Evolutionary conservation across 2,797 vertebrate genomes (phyloP).

Genomic region (Buphagus erythrorhynchus): DNA sequence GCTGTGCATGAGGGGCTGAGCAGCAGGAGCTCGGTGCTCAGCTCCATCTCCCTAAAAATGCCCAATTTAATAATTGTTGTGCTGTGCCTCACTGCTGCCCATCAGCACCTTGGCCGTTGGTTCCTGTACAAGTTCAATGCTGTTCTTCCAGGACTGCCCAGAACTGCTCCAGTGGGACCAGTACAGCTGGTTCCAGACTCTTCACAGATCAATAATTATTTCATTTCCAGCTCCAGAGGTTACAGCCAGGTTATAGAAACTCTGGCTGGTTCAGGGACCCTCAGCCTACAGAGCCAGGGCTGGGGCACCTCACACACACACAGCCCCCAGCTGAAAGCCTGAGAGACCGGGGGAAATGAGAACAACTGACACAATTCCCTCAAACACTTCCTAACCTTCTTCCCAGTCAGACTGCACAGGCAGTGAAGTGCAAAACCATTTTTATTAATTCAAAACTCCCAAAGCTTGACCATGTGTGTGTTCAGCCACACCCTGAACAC

Average conservation of each 20-base stretch:
- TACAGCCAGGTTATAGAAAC: background rate
- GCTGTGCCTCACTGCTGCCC: background rate
- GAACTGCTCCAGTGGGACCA: background rate
- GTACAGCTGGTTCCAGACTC: background rate
- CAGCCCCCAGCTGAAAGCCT: background rate
- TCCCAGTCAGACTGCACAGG: background rate
- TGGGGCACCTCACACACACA: accelerated
- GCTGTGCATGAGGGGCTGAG: background rate
- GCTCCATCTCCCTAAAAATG: background rate
- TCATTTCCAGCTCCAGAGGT: background rate
- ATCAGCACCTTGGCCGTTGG: background rate
- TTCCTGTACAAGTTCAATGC: background rate
- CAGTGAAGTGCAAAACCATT: background rate
- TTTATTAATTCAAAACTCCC: background rate
- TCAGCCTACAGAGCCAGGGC: accelerated
- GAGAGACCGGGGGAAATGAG: accelerated
- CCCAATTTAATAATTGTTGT: accelerated
- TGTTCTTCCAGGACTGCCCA: too few relatives aligned
- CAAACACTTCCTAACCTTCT: background rate
- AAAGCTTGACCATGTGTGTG: accelerated
- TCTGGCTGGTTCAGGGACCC: background rate
- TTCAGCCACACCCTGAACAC: background rate
- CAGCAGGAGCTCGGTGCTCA: background rate
- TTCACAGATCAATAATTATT: background rate
- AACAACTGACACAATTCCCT: background rate